Base-by-base conservation (phyloP, 2,113 vertebrate genomes). In the Etheostoma cragini region DNA sequence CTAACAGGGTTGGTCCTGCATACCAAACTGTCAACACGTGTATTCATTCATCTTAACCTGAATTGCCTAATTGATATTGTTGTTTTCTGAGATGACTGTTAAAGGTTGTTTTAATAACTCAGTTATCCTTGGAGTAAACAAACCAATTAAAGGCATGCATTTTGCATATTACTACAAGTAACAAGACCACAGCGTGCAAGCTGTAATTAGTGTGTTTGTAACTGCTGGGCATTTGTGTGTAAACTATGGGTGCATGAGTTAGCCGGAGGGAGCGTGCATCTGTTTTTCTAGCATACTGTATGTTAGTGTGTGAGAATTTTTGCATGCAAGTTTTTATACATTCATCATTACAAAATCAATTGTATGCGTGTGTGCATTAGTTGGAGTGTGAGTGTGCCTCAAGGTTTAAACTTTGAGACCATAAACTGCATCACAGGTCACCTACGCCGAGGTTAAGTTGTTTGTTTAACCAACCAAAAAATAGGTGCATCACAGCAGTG, bases 11-110 rank as follows among this genome's bases (percentile, higher is more conserved):
- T 65, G 47, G 38, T 1, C 8, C n/a, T 26, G 47, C 52, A 80
- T 62, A 65, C 63, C 54, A 67, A 61, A n/a, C 53, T 78, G 46
- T 81, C 76, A 49, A 17, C 53, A 78, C 61, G 17, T 24, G 60
- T 13, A 54, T 78, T 69, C 13, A 70, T 86, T 57, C 35, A 66
- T 74, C 15, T 66, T 24, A 60, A 79, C 57, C 49, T 42, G n/a
- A 67, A 71, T 58, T 54, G 30, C 78, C 60, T 71, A 72, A 85
- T 78, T 78, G 19, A 52, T 81, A 62, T 72, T 74, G 62, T 21
- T 82, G 69, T 78, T 76, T 30, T 66, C 33, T 45, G 54, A 67
- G 16, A 67, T 65, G 22, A 46, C 19, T 76, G 21, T 7, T 53
- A 73, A 60, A 24, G 8, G 50, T 58, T 7, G 30, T 54, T 72